A percentile compares a stretch with the other conserved stretches of the same genome.
Evolutionary conservation across 2,888 invertebrate genomes (phyloP).

Genomic region (Vanessa cardui): DNA sequence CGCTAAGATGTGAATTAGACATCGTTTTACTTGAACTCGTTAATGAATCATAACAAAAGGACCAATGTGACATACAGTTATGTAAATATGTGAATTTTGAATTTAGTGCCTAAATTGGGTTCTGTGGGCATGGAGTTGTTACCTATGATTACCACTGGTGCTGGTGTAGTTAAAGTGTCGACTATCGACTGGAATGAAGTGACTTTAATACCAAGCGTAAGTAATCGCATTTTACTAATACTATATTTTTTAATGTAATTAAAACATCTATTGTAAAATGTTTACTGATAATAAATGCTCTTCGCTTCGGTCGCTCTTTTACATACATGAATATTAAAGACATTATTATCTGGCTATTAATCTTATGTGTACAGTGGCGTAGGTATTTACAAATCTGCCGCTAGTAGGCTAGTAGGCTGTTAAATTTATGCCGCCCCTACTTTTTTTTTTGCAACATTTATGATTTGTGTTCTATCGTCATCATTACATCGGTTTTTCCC

Average conservation of each 20-base stretch:
- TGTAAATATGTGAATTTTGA: slow-evolving; percentile 1
- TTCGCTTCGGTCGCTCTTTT: too few species aligned
- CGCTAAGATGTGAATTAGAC: slow-evolving; percentile 4
- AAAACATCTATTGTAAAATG: too few species aligned
- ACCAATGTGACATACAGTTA: slow-evolving; percentile 5
- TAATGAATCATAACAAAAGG: not conserved
- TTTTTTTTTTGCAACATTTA: too few species aligned
- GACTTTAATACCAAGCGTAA: not conserved
- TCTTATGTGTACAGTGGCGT: too few species aligned
- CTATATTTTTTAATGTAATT: not conserved
- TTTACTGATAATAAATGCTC: too few species aligned
- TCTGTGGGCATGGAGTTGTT: not conserved
- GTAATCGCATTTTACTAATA: not conserved
- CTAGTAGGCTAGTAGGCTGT: too few species aligned
- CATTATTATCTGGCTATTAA: too few species aligned
- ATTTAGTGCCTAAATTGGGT: not conserved
- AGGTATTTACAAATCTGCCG: too few species aligned
- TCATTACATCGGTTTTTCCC: too few species aligned
- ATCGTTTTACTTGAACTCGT: not conserved
- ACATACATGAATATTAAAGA: too few species aligned
- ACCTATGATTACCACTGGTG: not conserved
- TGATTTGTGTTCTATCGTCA: too few species aligned
- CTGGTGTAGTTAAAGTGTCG: slow-evolving; percentile 7
- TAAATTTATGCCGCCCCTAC: too few species aligned
- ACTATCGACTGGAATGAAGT: not conserved